Conservation (phyloP, 2,113 vertebrate species). For the Peucedramus taeniatus region DNA sequence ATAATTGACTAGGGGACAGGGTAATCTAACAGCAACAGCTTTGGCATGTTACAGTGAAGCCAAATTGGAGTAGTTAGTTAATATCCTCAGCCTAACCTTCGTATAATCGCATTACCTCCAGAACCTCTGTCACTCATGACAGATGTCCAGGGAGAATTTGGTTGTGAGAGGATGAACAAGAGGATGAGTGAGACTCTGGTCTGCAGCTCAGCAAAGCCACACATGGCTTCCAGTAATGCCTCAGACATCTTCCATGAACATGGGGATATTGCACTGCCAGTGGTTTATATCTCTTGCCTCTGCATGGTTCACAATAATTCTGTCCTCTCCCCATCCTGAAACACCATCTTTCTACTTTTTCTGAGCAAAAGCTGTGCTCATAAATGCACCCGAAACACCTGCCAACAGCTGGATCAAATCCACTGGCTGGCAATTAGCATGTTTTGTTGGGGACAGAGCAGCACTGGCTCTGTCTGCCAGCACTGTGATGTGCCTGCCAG, state of each 20-base stretch:
- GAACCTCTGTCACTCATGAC: not conserved
- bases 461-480: not conserved
- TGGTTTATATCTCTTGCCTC: not conserved
- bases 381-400: not conserved
- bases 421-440: not conserved
- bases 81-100: not conserved
- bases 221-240: not conserved
- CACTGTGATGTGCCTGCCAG: not conserved
- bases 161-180: not conserved
- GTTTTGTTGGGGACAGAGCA: not conserved
- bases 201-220: not conserved
- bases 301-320: not conserved
- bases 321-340: not conserved
- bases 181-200: not conserved
- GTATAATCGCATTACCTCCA: not conserved
- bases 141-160: not conserved
- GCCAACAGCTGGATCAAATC: not conserved
- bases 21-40: slow-evolving; percentile 43
- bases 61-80: not conserved
- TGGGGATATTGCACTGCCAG: fast-evolving
- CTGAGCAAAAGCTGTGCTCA: not conserved
- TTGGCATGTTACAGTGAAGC: not conserved
- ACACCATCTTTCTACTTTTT: not conserved
- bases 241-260: not conserved
- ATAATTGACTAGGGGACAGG: not conserved